These are phyloP conservation scores for Gavialis gangeticus DNA, from an alignment of 2,113 vertebrate species.

Conservation along the genomic window DNA sequence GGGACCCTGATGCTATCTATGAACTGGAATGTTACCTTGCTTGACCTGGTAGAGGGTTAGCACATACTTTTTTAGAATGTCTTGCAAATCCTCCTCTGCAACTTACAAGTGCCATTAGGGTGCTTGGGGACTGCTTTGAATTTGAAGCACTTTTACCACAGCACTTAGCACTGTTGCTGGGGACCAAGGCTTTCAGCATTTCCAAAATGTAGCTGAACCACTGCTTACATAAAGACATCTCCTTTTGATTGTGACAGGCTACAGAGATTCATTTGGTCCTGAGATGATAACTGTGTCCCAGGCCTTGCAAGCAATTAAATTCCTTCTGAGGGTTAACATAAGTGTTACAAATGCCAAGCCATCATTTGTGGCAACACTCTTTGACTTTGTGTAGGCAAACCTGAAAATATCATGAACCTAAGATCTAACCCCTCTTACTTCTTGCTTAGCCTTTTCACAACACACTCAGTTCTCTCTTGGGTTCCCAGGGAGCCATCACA, in stretches of 20 bases:
- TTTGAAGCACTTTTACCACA: neutral
- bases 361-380: neutral
- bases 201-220: neutral
- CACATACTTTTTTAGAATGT: neutral
- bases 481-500: conserved; percentile 30
- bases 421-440: conserved; percentile 4
- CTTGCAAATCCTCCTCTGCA: fast-evolving
- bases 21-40: neutral
- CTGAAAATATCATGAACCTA: neutral
- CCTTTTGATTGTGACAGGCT: neutral
- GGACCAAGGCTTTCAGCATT: neutral
- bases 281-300: neutral
- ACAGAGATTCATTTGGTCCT: neutral
- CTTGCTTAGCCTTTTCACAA: conserved; percentile 24
- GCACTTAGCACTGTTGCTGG: neutral
- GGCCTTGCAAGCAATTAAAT: neutral
- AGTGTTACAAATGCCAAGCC: conserved; percentile 23
- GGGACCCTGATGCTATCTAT: neutral
- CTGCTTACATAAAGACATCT: too few species aligned
- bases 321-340: neutral
- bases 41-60: neutral
- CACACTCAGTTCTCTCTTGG: neutral
- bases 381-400: neutral
- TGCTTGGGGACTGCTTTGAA: neutral
- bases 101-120: neutral